A percentile compares a stretch with the other conserved stretches of the same genome.
These are phyloP conservation scores for Papilio polytes DNA, from an alignment of 1,140 invertebrate species.

Conservation along the genomic window DNA sequence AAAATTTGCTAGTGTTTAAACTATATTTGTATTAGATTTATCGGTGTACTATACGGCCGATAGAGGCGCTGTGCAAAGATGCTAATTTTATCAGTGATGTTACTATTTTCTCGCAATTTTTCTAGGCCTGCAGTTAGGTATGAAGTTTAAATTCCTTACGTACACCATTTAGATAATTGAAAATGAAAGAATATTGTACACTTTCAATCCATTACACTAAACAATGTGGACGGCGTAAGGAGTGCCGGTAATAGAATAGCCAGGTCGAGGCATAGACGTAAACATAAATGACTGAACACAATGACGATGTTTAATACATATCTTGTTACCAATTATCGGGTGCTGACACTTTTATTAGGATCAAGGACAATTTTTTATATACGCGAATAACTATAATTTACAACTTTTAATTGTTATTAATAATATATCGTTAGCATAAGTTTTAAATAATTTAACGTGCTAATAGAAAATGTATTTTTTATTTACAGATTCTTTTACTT, in stretches of 20 bases:
- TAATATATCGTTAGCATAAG: too few species aligned
- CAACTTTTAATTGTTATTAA: background rate
- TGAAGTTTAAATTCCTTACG: background rate
- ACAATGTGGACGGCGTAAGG: background rate
- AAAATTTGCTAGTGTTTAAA: too few species aligned
- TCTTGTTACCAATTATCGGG: background rate
- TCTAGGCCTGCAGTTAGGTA: background rate
- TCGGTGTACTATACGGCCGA: too few species aligned
- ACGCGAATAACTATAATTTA: background rate
- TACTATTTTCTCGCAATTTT: too few species aligned
- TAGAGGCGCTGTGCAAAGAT: too few species aligned
- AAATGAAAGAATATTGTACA: background rate
- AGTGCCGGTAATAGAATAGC: constrained; percentile 13
- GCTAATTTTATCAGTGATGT: too few species aligned
- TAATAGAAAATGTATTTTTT: too few species aligned
- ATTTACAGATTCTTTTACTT: too few species aligned
- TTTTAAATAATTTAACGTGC: too few species aligned
- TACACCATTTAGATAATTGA: background rate
- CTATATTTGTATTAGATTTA: too few species aligned
- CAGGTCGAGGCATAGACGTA: background rate
- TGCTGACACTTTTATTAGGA: background rate
- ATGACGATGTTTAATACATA: background rate
- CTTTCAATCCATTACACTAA: constrained; percentile 7
- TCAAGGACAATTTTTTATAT: background rate
- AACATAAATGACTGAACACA: constrained; percentile 6